Base-by-base conservation (phyloP, 1,140 invertebrate species). In the Drosophila aff. region DNA sequence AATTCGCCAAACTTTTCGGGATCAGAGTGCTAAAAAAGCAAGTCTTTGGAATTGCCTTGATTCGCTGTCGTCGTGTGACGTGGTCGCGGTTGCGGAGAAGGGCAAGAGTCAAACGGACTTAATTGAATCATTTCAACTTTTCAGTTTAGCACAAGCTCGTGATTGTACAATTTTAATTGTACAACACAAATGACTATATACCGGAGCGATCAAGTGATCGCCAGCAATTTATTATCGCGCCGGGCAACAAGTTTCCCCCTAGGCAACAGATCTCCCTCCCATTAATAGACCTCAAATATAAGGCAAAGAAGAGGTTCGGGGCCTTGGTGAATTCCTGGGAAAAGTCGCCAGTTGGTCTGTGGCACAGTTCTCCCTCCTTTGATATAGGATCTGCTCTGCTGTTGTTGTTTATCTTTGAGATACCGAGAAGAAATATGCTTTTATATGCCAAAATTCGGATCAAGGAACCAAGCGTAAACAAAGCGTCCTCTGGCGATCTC, bases 401-500 rank as follows among this genome's bases (percentile, higher is more conserved):
- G 31, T 50, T 73, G 55, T 73, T 73, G 68, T 73, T 73, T 73
- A 44, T 60, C 38, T 73, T 43, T 8, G n/a, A n/a, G 36, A 76
- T 76, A 76, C 58, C 13, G 40, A 33, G 43, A 72, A 72, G 66
- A 73, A 63, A 63, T 47, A 31, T 75, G 58, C 72, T 75, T 75
- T 75, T 38, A 75, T 75, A 13, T 61, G 41, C 72, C 59, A 50
- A 75, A 75, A 49, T 44, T 11, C 47, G 21, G 11, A 21, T 21
- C 7, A 33, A 33, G 40, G 23, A 40, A 26, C 21, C 43, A 21
- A 62, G 36, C 26, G 62, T 77, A 77, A 77, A 77, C 75, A 77
- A 68, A 68, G 43, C 57, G 49, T 60, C 75, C 47, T 77, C 47
- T 16, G 72, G 31, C 44, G 49, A 38, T 31, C 55, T 23, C 52